These are phyloP conservation scores for Xenotilapia longispinis DNA, from an alignment of 2,113 vertebrate species.

Conservation along the genomic window DNA sequence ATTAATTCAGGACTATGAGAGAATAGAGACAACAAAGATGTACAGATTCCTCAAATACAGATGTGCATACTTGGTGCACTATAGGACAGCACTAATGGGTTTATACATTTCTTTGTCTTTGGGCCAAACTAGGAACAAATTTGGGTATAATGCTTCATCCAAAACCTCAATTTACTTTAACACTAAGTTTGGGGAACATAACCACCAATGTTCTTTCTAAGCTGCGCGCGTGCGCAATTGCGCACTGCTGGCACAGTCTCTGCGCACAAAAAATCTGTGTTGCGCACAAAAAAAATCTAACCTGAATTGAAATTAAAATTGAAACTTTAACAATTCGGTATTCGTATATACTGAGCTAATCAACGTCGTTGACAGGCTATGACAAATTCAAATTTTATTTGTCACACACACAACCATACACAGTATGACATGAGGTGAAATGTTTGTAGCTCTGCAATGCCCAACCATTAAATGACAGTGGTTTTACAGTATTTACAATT, in stretches of 20 bases:
- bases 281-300: not conserved
- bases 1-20: conserved; percentile 21
- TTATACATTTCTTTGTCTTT: not conserved
- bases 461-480: rapidly evolving
- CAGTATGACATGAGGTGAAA: not conserved
- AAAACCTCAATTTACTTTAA: not conserved
- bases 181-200: rapidly evolving
- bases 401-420: not conserved
- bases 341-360: not conserved
- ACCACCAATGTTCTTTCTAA: not conserved
- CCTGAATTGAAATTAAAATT: not conserved
- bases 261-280: not conserved
- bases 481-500: not conserved
- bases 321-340: not conserved
- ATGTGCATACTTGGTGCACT: not conserved
- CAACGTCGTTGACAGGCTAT: not conserved
- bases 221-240: rapidly evolving
- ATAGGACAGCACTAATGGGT: not conserved
- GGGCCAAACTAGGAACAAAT: not conserved
- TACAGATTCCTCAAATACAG: not conserved
- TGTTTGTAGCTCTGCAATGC: not conserved
- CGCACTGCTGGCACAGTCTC: not conserved
- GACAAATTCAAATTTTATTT: not conserved
- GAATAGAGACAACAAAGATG: not conserved
- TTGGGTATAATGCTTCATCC: not conserved